Evolutionary conservation across 2,888 invertebrate genomes (phyloP), one percentile per base, ranked within the genome.

Genomic region (Agonopterix heracliana): DNA sequence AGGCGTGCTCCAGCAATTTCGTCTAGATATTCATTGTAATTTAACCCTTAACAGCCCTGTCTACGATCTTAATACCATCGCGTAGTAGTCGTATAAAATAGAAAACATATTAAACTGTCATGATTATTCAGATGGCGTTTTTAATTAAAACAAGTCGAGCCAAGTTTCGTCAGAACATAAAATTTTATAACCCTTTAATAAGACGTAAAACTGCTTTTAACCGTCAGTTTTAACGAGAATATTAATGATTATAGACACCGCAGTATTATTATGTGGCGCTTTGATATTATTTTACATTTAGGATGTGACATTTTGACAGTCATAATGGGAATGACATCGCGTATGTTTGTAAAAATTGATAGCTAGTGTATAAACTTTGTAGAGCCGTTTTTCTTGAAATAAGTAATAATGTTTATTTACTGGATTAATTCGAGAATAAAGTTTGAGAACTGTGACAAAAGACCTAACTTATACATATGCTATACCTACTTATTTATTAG

Each of bases 181-280:
- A 87, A 84, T 84, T 88, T 86, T 78, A 86, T 64, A 87, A 87
- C 85, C 86, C 87, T 86, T 88, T 87, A 86, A 82, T 84, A 85
- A 81, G 78, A 81, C 79, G 75, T 83, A 76, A 84, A 85, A 84
- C 69, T 73, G 77, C 74, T 67, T 72, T 78, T 76, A 78, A 76
- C 71, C 68, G 74, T 62, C 70, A 71, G 74, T 74, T 78, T 78
- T 80, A 79, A 74, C 71, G 70, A 66, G 79, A 79, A 81, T 84
- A 84, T 83, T 85, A 84, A 84, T 81, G 74, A 78, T 75, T 75
- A 78, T 78, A 68, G 73, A 65, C 66, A 69, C 83, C 80, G 63
- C 80, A 77, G 26, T 7, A 26, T 26, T 40, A 45, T 45, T 45
- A 13, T 36, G 36, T 50, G 48, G 55, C 51, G 55, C 53, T 58